Conservation (phyloP, 2,113 vertebrate species). For the Thalassarche chlororhynchos region DNA sequence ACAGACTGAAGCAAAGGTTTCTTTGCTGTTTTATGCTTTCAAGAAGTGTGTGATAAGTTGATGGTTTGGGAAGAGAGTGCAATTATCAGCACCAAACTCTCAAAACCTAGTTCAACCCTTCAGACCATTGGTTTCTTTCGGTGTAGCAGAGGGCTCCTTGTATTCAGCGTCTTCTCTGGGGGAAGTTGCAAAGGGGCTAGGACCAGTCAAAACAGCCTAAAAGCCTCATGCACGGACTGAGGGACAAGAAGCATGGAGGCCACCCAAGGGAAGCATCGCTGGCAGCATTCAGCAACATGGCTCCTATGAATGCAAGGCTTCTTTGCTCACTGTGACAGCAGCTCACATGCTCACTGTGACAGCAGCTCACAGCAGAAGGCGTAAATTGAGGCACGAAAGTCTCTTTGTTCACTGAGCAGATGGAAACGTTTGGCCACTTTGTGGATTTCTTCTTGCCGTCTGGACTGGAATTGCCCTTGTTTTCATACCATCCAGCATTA, state of each 20-base stretch:
- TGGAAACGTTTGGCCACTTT: conserved; percentile 52
- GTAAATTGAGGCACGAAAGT: background rate
- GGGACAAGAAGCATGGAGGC: background rate
- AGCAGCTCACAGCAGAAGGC: background rate
- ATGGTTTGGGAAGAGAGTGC: background rate
- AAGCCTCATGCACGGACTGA: background rate
- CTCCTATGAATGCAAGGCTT: background rate
- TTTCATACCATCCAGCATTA: conserved; percentile 1
- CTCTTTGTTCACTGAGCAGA: conserved; percentile 41
- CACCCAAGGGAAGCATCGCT: background rate
- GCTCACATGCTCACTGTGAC: background rate
- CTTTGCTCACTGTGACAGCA: background rate
- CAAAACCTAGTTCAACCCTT: background rate
- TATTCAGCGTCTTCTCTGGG: background rate
- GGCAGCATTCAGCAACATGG: background rate
- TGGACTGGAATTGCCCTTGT: conserved; percentile 40
- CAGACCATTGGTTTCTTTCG: background rate
- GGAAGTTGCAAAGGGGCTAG: background rate
- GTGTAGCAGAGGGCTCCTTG: background rate
- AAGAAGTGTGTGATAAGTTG: background rate
- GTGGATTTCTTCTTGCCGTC: conserved; percentile 13
- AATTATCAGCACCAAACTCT: background rate
- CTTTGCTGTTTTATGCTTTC: background rate
- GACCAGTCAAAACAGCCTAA: background rate
- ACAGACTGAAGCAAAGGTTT: background rate